Evolutionary conservation across 2,888 invertebrate genomes (phyloP).

Genomic region (Troglohyphantes excavatus): DNA sequence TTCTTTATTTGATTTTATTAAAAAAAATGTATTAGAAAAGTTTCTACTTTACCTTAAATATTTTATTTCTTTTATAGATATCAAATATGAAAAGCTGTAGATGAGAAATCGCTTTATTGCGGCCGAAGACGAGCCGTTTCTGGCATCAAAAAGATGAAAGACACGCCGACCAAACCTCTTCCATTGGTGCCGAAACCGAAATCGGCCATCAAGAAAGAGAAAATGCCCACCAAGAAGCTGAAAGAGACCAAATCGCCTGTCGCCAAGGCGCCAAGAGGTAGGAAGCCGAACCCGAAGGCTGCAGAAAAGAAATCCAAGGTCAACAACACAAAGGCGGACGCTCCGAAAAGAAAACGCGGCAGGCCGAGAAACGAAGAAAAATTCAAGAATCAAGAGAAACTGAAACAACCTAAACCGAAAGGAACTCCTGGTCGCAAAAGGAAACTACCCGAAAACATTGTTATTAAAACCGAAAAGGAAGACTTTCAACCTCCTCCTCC

Average conservation of each 20-base stretch:
- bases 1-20: too few relatives aligned
- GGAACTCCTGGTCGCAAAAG: slow-evolving; percentile 34
- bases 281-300: slow-evolving; percentile 23
- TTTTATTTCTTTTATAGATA: neutral
- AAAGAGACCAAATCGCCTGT: slow-evolving; percentile 47
- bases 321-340: slow-evolving; percentile 13
- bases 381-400: slow-evolving; percentile 24
- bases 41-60: neutral
- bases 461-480: slow-evolving; percentile 32
- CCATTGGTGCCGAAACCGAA: slow-evolving; percentile 43
- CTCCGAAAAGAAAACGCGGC: slow-evolving; percentile 57
- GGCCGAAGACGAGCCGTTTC: slow-evolving; percentile 39
- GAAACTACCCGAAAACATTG: slow-evolving; percentile 11
- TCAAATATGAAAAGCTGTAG: neutral
- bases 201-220: slow-evolving; percentile 55
- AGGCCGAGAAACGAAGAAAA: slow-evolving; percentile 57
- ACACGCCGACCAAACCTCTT: slow-evolving; percentile 31
- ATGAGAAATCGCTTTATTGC: neutral
- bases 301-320: slow-evolving; percentile 34
- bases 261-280: slow-evolving; percentile 29
- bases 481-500: neutral
- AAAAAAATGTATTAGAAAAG: too few relatives aligned
- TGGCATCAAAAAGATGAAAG: slow-evolving; percentile 50
- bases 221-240: slow-evolving; percentile 54
- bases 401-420: slow-evolving; percentile 30